Evolutionary conservation across 2,797 vertebrate genomes (phyloP).

Genomic region (Sparus aurata): DNA sequence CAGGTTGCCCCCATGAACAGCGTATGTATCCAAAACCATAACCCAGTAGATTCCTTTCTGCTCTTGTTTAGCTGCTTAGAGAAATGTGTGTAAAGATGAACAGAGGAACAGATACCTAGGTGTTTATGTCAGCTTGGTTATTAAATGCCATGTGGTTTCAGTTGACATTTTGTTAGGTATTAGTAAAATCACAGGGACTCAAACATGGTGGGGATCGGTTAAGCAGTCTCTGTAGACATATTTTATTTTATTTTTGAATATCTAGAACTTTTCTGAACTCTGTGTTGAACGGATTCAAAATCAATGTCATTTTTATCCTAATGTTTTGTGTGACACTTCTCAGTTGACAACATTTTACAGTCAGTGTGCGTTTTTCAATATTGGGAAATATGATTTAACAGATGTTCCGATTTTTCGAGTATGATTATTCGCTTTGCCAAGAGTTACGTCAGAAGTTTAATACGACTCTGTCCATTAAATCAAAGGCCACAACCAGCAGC

Average conservation of each 20-base stretch:
- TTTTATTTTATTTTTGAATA: background rate
- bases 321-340: background rate
- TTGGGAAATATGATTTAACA: background rate
- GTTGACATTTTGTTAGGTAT: background rate
- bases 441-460: background rate
- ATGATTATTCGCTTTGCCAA: background rate
- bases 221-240: background rate
- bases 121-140: slow-evolving; percentile 20
- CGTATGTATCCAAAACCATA: slow-evolving; percentile 91
- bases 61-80: slow-evolving; percentile 30
- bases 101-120: slow-evolving; percentile 17
- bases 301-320: background rate
- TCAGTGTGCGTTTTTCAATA: background rate
- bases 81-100: slow-evolving; percentile 32
- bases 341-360: background rate
- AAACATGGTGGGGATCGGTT: background rate
- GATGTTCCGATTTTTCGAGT: background rate
- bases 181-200: background rate
- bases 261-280: slow-evolving; percentile 1
- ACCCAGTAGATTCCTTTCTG: slow-evolving; percentile 49
- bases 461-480: background rate
- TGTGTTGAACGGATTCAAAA: background rate
- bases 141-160: background rate
- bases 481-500: background rate
- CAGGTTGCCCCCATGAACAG: slow-evolving; percentile 95